These are phyloP conservation scores for Drosophila villosipedis DNA, from an alignment of 2,888 invertebrate genomes.

Conservation along the genomic window DNA sequence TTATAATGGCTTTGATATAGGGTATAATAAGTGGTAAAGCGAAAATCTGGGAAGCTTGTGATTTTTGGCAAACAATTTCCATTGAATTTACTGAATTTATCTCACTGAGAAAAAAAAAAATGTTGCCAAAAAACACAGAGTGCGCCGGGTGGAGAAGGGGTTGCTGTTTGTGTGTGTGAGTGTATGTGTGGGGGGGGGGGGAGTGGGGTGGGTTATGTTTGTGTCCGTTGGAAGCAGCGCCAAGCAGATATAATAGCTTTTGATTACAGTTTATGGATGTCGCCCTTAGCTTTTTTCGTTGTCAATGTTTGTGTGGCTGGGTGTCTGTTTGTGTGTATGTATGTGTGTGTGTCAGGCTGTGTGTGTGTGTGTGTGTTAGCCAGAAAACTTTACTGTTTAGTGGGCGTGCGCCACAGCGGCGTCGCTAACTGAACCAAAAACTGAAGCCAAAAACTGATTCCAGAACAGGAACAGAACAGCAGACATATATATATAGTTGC, in stretches of 20 bases:
- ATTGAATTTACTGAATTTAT: constrained; percentile 75
- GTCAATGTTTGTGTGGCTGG: constrained; percentile 10
- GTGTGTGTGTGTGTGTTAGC: constrained; percentile 22
- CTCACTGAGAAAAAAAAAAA: constrained; percentile 50
- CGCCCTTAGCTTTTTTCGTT: constrained; percentile 65
- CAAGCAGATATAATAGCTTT: constrained; percentile 78
- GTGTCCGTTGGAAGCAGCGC: constrained; percentile 42
- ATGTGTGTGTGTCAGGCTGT: constrained; percentile 12
- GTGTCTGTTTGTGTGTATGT: constrained; percentile 8
- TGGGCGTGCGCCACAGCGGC: constrained; percentile 72
- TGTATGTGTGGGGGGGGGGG: neutral
- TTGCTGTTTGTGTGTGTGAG: neutral
- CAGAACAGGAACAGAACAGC: constrained; percentile 20
- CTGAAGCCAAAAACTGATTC: constrained; percentile 25
- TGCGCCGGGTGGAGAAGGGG: constrained; percentile 1
- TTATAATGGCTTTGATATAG: constrained; percentile 7
- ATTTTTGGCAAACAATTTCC: constrained; percentile 75
- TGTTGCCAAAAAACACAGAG: constrained; percentile 72
- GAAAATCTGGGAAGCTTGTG: constrained; percentile 49
- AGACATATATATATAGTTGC: neutral
- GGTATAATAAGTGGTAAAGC: constrained; percentile 43
- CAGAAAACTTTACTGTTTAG: constrained; percentile 63
- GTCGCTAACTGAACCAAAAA: constrained; percentile 39
- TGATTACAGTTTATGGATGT: constrained; percentile 81
- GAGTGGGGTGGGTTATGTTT: neutral